Evolutionary conservation across 2,113 vertebrate species (phyloP).

Genomic region (Spheniscus mendiculus): DNA sequence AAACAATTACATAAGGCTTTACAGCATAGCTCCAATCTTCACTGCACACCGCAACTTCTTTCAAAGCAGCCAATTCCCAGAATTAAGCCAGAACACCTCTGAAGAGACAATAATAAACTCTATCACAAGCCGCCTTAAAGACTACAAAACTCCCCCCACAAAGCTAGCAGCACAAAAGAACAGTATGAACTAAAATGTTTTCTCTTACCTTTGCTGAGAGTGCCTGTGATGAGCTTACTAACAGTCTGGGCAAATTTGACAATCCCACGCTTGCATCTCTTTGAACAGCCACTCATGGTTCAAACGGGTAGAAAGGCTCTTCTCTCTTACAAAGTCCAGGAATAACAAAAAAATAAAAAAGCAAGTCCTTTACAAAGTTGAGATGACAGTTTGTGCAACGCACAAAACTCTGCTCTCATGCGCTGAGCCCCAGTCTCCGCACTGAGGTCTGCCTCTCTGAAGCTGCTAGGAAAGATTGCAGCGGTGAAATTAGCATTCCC

Average conservation of each 20-base stretch:
- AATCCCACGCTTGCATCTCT: conserved; percentile 87
- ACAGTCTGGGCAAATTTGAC: conserved; percentile 87
- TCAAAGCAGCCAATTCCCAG: not conserved
- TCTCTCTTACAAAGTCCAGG: not conserved
- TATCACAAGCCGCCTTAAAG: not conserved
- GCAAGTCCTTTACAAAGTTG: not conserved
- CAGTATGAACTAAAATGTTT: not conserved
- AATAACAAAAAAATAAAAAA: not conserved
- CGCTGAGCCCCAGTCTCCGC: not conserved
- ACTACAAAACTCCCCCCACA: not conserved
- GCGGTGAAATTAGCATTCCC: not conserved
- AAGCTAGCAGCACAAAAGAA: not conserved
- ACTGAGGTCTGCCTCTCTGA: not conserved
- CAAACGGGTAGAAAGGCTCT: not conserved
- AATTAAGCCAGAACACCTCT: not conserved
- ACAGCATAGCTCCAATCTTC: not conserved
- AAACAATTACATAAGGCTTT: conserved; percentile 25
- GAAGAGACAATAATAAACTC: not conserved
- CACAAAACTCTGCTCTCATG: not conserved
- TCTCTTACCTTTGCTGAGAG: conserved; percentile 89
- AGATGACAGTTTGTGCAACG: not conserved
- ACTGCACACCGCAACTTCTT: not conserved
- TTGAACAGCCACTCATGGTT: conserved; percentile 87
- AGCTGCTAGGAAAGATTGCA: not conserved
- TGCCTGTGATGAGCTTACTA: conserved; percentile 89